These are phyloP conservation scores for Rhea pennata DNA, from an alignment of 2,113 vertebrate species.

Conservation along the genomic window DNA sequence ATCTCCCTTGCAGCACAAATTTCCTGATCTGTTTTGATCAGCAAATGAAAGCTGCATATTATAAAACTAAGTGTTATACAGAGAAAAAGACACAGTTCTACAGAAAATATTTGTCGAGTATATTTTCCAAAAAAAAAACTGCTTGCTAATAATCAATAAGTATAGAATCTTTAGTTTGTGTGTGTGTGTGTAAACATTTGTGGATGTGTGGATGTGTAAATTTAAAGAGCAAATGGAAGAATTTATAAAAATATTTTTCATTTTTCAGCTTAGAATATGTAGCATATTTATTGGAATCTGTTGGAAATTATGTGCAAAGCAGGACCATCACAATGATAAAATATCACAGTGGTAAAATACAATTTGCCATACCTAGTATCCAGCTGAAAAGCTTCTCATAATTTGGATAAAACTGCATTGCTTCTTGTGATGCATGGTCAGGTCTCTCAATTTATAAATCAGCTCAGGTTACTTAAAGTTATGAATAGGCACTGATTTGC, in stretches of 20 bases:
- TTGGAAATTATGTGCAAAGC: neutral
- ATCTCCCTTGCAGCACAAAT: neutral
- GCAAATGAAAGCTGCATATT: neutral
- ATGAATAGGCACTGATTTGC: slow-evolving; percentile 33
- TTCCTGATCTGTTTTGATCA: neutral
- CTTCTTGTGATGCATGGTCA: slow-evolving; percentile 33
- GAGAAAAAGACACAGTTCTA: neutral
- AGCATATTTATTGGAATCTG: neutral
- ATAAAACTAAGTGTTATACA: neutral
- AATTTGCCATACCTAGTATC: neutral
- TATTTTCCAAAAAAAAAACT: neutral
- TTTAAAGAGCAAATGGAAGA: neutral
- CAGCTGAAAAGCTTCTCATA: neutral
- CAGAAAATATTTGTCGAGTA: neutral
- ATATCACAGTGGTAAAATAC: neutral
- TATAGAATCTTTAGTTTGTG: neutral
- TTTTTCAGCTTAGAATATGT: neutral
- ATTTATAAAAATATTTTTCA: neutral
- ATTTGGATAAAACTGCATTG: neutral
- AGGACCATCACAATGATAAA: neutral
- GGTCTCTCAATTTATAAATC: slow-evolving; percentile 45
- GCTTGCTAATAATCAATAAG: neutral
- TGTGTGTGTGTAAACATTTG: neutral
- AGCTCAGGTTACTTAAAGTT: slow-evolving; percentile 38
- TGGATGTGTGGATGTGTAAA: neutral